These are phyloP conservation scores for Papilio dardanus DNA, from an alignment of 1,140 invertebrate genomes.

Conservation along the genomic window DNA sequence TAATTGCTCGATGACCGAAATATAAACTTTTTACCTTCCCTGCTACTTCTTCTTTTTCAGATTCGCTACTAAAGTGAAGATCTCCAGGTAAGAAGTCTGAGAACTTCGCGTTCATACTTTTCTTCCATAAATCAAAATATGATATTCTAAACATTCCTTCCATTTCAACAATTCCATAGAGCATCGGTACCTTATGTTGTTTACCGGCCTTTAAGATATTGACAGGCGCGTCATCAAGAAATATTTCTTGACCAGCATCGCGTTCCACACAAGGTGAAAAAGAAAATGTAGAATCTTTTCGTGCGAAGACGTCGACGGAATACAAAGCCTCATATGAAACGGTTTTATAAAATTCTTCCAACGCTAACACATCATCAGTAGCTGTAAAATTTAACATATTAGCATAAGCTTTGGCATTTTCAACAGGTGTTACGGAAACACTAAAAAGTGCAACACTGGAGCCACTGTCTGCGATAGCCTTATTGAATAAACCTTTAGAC, in stretches of 20 bases:
- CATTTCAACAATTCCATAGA: constrained; percentile 61
- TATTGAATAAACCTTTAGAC: constrained; percentile 57
- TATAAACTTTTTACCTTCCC: constrained; percentile 53
- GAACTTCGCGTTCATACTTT: constrained; percentile 64
- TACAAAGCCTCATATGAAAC: constrained; percentile 49
- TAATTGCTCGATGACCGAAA: constrained; percentile 50
- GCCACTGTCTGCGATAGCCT: constrained; percentile 64
- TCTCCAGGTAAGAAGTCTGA: constrained; percentile 59
- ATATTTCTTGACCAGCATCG: constrained; percentile 53
- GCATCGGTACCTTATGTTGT: constrained; percentile 57
- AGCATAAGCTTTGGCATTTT: constrained; percentile 57
- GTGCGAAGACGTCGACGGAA: constrained; percentile 37
- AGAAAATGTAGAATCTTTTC: constrained; percentile 47
- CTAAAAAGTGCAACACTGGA: constrained; percentile 45
- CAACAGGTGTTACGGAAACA: constrained; percentile 55
- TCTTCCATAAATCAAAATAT: constrained; percentile 54
- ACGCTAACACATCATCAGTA: constrained; percentile 47
- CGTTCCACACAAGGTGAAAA: constrained; percentile 65
- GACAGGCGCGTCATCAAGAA: constrained; percentile 55
- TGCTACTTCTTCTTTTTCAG: constrained; percentile 46
- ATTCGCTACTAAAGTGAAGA: constrained; percentile 51
- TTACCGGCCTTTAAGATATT: constrained; percentile 57
- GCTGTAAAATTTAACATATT: constrained; percentile 46
- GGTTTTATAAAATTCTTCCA: constrained; percentile 64
- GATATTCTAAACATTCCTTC: constrained; percentile 54